Evolutionary conservation across 2,113 vertebrate genomes (phyloP).

Genomic region (Plotosus lineatus): DNA sequence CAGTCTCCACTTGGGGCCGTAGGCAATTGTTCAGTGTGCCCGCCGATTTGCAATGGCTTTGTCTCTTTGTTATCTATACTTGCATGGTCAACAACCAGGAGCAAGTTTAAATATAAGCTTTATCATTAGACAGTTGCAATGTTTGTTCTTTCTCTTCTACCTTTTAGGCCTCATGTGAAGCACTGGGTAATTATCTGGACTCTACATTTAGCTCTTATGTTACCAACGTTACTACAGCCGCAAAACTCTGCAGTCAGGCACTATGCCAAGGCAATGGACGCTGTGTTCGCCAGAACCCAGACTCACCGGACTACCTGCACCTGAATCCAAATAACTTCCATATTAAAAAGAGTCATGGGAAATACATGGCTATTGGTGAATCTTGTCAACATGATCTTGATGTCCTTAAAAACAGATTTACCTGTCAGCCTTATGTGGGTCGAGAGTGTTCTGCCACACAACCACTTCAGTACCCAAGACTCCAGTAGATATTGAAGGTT

Average conservation of each 20-base stretch:
- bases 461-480: background rate
- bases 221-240: conserved; percentile 83
- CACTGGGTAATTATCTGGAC: conserved; percentile 62
- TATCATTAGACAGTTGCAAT: background rate
- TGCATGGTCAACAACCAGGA: background rate
- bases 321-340: conserved; percentile 65
- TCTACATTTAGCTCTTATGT: conserved; percentile 78
- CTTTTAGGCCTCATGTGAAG: conserved; percentile 61
- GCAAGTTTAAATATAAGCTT: background rate
- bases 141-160: background rate
- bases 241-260: conserved; percentile 78
- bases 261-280: conserved; percentile 79
- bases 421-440: conserved; percentile 69
- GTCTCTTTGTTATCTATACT: background rate
- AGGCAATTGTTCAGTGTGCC: too few relatives aligned
- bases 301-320: conserved; percentile 80
- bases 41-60: background rate
- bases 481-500: conserved; percentile 53
- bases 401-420: conserved; percentile 57
- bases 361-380: conserved; percentile 59
- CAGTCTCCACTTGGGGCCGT: too few relatives aligned
- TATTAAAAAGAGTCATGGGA: conserved; percentile 47
- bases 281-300: conserved; percentile 74
- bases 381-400: conserved; percentile 58
- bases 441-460: conserved; percentile 46